Percentiles rank a stretch among this genome's conserved stretches.
These are phyloP conservation scores for Danionella dracula DNA, from an alignment of 2,797 vertebrate genomes.

Conservation along the genomic window DNA sequence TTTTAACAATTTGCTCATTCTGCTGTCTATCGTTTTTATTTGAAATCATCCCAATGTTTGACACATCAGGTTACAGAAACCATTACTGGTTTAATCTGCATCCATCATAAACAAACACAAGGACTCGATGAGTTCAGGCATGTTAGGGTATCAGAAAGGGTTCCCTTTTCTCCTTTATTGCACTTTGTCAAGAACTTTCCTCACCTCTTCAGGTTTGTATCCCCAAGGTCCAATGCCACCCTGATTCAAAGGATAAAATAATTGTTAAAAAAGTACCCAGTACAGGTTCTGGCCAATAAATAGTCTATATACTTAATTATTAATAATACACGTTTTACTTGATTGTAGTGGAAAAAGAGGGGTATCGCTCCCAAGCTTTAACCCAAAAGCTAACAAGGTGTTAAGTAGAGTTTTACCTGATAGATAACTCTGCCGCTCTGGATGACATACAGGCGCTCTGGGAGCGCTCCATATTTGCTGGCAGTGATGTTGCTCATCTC, in stretches of 20 bases:
- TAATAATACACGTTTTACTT: no score
- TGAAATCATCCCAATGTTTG: not conserved
- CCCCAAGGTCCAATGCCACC: slow-evolving; percentile 79
- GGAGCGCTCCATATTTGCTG: slow-evolving; percentile 78
- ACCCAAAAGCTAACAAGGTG: no score
- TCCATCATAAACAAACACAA: slow-evolving; percentile 57
- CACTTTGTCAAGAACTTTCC: slow-evolving; percentile 73
- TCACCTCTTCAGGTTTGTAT: slow-evolving; percentile 79
- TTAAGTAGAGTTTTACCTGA: no score
- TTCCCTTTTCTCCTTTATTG: slow-evolving; percentile 43
- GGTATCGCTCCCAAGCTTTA: no score
- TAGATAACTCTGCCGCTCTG: slow-evolving; percentile 78
- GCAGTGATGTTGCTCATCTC: slow-evolving; percentile 77
- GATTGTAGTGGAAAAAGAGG: no score
- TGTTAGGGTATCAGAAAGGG: slow-evolving; percentile 53
- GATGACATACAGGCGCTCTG: slow-evolving; percentile 85
- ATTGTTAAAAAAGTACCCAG: not conserved
- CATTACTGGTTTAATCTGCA: slow-evolving; percentile 57
- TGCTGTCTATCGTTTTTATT: not conserved
- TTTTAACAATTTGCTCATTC: not conserved
- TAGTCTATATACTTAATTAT: no score
- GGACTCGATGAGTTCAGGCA: not conserved
- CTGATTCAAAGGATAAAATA: slow-evolving; percentile 54
- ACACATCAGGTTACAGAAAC: slow-evolving; percentile 50
- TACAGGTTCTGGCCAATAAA: no score